Evolutionary conservation across 2,113 vertebrate genomes (phyloP).

Genomic region (Percopsis transmontana): DNA sequence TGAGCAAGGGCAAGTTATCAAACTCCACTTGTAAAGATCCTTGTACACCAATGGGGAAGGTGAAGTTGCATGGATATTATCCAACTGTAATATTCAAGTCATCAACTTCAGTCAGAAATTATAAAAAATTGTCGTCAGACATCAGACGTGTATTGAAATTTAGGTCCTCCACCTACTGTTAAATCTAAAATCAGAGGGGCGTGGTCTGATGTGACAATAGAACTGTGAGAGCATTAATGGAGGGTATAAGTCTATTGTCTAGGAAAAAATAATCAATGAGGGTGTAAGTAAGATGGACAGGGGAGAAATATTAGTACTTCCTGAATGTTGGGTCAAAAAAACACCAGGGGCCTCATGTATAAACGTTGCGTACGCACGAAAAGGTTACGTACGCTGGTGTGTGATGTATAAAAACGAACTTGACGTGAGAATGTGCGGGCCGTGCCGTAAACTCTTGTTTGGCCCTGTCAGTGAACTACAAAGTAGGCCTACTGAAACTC

Average conservation of each 20-base stretch:
- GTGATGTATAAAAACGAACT: too few species aligned
- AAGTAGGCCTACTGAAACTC: too few species aligned
- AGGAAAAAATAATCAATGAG: conserved; percentile 3
- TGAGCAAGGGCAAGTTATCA: neutral
- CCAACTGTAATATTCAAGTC: neutral
- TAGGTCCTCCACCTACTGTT: neutral
- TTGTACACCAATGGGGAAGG: neutral
- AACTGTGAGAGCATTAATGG: conserved; percentile 4
- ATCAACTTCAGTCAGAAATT: neutral
- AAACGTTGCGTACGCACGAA: too few species aligned
- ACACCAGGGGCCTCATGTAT: too few species aligned
- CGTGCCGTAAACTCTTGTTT: too few species aligned
- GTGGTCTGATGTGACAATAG: conserved; percentile 10
- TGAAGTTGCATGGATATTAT: neutral
- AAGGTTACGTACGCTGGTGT: too few species aligned
- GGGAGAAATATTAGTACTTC: neutral
- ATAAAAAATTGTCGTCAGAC: neutral
- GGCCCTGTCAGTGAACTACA: too few species aligned
- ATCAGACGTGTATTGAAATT: neutral
- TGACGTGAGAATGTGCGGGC: too few species aligned
- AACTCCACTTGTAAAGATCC: neutral
- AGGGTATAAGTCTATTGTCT: neutral
- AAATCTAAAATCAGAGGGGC: neutral
- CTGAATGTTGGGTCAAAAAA: neutral
- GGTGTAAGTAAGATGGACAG: conserved; percentile 2